Evolutionary conservation across 2,888 invertebrate genomes (phyloP), one percentile per base, ranked within the genome.

Genomic region (Trissolcus japonicus): DNA sequence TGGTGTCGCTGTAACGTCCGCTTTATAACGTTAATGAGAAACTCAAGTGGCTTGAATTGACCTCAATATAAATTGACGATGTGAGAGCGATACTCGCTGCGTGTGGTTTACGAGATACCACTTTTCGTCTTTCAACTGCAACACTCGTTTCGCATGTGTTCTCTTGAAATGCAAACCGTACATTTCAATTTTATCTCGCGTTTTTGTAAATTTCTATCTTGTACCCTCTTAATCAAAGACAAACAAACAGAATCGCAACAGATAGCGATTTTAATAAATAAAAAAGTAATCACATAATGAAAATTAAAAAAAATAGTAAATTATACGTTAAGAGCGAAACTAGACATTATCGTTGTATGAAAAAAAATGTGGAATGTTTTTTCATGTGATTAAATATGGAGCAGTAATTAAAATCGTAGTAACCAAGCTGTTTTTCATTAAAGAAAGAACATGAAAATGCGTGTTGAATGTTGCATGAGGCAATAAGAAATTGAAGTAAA

Each of bases 41-140:
- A 80, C 82, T 82, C 82, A 80, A 85, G 83, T 85, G 83, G 82
- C 80, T 79, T 79, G 79, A 83, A 84, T 85, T 85, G 83, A 84
- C 83, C 83, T 83, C 83, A 77, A 84, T 85, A 71, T 72, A 77
- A 74, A 74, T 65, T 78, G 69, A 65, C 63, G 77, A 56, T 48
- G 65, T 55, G 60, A 57, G 56, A 67, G 77, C 68, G 61, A 59
- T 43, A 50, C 51, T 72, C 55, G 54, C 60, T 73, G 65, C 48
- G 60, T 63, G 65, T 29, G 68, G 60, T 65, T 72, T 63, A 16
- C 61, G 73, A 54, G 54, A 65, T 46, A 65, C 35, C 54, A 63
- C 61, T 62, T 43, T 46, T 63, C 48, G 40, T 16, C 19, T 4
- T 21, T 21, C 13, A 16, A 13, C 35, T 41, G 51, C 53, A 14